These are phyloP conservation scores for Muscicapa adusta DNA, from an alignment of 2,113 vertebrate species.

Conservation along the genomic window DNA sequence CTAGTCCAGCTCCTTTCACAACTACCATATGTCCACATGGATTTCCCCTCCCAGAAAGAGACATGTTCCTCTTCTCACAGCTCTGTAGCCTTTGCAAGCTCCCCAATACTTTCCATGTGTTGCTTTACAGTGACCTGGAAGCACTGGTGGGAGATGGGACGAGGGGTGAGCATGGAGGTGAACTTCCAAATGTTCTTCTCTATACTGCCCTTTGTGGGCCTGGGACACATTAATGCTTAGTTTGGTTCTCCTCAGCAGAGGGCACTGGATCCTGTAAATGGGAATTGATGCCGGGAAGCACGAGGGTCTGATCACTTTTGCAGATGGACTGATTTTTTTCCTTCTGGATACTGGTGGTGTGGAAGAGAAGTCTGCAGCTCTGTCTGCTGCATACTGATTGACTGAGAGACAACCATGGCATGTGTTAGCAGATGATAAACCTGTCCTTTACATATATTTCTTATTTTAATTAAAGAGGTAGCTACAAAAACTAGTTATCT, in stretches of 20 bases:
- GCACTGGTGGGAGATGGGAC: background rate
- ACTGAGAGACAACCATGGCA: background rate
- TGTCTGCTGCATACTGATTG: background rate
- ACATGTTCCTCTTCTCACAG: background rate
- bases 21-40: slow-evolving; percentile 18
- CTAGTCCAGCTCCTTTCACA: slow-evolving; percentile 23
- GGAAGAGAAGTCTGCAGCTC: background rate
- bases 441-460: background rate
- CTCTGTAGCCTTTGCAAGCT: background rate
- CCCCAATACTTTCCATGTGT: background rate
- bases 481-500: background rate
- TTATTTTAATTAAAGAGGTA: slow-evolving; percentile 28
- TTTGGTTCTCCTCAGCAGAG: slow-evolving; percentile 41
- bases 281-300: background rate
- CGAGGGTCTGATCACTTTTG: slow-evolving; percentile 10
- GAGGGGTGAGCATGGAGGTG: background rate
- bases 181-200: background rate
- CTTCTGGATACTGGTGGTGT: background rate
- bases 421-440: background rate
- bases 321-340: slow-evolving; percentile 13
- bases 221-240: background rate
- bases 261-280: slow-evolving; percentile 25
- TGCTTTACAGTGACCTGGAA: background rate
- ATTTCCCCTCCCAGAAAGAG: slow-evolving; percentile 10
- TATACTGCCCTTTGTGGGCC: background rate